Percentiles rank a stretch among this genome's conserved stretches.
These are phyloP conservation scores for Temnothorax nylanderi DNA, from an alignment of 1,140 invertebrate species.

Conservation along the genomic window DNA sequence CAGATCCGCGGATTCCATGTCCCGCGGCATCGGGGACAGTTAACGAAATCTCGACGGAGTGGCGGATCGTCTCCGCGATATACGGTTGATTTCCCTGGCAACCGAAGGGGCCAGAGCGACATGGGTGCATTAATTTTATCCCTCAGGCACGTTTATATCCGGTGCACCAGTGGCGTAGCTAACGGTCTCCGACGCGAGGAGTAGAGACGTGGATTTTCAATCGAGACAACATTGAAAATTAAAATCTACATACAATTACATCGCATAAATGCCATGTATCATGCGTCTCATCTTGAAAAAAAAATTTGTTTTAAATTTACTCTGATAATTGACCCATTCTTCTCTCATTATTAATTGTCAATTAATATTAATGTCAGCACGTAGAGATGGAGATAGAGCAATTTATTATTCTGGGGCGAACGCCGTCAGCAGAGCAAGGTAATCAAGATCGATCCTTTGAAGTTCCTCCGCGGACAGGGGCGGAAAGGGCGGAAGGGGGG, in stretches of 20 bases:
- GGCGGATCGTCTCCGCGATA: neutral
- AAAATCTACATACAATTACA: neutral
- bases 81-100: slow-evolving; percentile 47
- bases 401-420: slow-evolving; percentile 35
- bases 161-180: neutral
- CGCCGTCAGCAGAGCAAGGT: slow-evolving; percentile 10
- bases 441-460: slow-evolving; percentile 47
- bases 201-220: neutral
- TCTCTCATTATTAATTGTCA: slow-evolving; percentile 18
- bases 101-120: neutral
- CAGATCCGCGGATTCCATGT: neutral
- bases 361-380: slow-evolving; percentile 8
- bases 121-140: slow-evolving; percentile 36
- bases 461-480: neutral
- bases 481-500: neutral
- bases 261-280: neutral
- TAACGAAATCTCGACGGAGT: slow-evolving; percentile 18
- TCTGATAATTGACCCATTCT: neutral
- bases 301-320: neutral
- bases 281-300: neutral
- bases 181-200: neutral
- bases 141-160: slow-evolving; percentile 13
- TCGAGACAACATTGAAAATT: neutral
- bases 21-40: neutral
- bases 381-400: neutral